These are phyloP conservation scores for Tragopan temminckii DNA, from an alignment of 2,797 vertebrate genomes.

Conservation along the genomic window DNA sequence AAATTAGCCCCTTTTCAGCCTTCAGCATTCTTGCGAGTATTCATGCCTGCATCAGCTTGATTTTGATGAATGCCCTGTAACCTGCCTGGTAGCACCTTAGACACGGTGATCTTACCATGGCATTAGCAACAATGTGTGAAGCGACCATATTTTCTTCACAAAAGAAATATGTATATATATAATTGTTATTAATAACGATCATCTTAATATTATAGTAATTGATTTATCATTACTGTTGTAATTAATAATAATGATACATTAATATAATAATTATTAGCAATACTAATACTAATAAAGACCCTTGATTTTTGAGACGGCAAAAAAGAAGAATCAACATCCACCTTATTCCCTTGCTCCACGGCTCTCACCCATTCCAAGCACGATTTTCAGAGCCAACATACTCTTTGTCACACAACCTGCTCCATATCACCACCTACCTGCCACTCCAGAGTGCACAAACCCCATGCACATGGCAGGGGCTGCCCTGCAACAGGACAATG, in stretches of 20 bases:
- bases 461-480: background rate
- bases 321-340: background rate
- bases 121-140: constrained; percentile 43
- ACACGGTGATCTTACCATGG: constrained; percentile 33
- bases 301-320: background rate
- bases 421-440: background rate
- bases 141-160: background rate
- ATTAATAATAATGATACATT: no score
- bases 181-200: no score
- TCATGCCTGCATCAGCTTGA: constrained; percentile 81
- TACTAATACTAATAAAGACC: background rate
- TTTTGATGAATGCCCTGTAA: constrained; percentile 80
- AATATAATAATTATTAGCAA: no score
- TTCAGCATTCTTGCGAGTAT: constrained; percentile 80
- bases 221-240: no score
- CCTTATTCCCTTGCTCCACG: background rate
- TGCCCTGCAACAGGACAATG: background rate
- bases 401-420: background rate
- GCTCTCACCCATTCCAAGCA: background rate
- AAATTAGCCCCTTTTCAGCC: constrained; percentile 81
- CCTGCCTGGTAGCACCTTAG: constrained; percentile 73
- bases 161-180: background rate
- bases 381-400: background rate
- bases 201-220: no score
- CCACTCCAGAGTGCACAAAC: background rate